Conservation (phyloP, 2,113 vertebrate genomes). For the Monopterus albus region DNA sequence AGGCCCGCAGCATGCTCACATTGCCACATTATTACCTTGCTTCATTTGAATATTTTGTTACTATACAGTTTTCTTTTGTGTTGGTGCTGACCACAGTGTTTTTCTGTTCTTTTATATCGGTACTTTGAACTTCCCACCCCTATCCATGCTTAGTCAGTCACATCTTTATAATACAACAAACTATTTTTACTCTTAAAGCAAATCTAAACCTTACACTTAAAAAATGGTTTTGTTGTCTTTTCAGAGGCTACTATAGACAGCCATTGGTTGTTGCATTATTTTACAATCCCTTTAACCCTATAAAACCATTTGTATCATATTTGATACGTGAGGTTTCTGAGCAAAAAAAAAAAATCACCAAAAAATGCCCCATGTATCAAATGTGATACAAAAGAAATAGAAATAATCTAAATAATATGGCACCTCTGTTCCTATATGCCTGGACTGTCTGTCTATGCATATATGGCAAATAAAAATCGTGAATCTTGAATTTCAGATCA, state of each 20-base stretch:
- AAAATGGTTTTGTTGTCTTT: background rate
- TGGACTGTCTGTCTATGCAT: too few species aligned
- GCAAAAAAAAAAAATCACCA: too few species aligned
- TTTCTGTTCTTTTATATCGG: conserved; percentile 11
- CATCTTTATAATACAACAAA: background rate
- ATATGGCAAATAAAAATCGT: too few species aligned
- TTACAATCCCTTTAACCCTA: too few species aligned
- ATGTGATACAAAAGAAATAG: too few species aligned
- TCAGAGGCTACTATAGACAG: background rate
- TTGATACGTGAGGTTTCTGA: too few species aligned
- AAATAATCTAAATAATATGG: too few species aligned
- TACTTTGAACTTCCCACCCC: conserved; percentile 38
- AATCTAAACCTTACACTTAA: background rate
- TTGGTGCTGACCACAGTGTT: background rate
- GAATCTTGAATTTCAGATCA: too few species aligned
- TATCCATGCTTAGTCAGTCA: background rate
- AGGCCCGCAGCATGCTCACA: conserved; percentile 46
- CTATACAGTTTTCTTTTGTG: conserved; percentile 3
- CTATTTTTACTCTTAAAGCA: background rate
- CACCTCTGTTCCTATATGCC: too few species aligned
- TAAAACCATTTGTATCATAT: too few species aligned
- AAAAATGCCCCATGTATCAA: too few species aligned
- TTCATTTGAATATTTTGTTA: conserved; percentile 55
- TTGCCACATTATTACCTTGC: conserved; percentile 45
- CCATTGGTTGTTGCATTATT: too few species aligned